These are phyloP conservation scores for Halcyon leucocephala DNA, from an alignment of 2,797 vertebrate species.

Conservation along the genomic window DNA sequence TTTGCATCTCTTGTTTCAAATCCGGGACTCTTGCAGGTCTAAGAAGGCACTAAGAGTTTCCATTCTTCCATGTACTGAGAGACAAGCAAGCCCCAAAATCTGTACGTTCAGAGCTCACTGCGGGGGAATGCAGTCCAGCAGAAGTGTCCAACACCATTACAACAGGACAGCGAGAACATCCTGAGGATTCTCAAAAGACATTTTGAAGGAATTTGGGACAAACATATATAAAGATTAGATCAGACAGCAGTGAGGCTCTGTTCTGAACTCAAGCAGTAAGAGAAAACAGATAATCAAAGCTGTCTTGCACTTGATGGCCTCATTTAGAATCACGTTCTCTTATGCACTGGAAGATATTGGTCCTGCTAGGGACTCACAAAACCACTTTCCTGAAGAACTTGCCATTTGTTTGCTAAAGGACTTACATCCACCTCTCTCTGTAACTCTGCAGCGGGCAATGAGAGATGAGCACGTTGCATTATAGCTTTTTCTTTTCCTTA, in stretches of 20 bases:
- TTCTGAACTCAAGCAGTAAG: background rate
- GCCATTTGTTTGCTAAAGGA: background rate
- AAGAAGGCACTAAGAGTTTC: background rate
- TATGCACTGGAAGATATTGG: background rate
- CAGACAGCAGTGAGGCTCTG: background rate
- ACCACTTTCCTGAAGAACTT: background rate
- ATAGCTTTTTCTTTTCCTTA: background rate
- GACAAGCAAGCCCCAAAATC: background rate
- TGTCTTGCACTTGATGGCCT: background rate
- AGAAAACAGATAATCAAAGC: background rate
- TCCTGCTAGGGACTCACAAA: background rate
- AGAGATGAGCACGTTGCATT: background rate
- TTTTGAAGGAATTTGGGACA: background rate
- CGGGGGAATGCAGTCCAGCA: background rate
- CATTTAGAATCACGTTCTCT: background rate
- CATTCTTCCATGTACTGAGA: background rate
- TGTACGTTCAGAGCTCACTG: background rate
- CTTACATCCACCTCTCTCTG: background rate
- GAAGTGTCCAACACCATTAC: background rate
- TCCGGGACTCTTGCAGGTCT: background rate
- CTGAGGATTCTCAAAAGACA: background rate
- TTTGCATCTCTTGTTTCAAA: background rate
- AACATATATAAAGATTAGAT: background rate
- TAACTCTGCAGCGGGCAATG: background rate
- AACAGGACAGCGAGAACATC: background rate